Conservation (phyloP, 2,113 vertebrate species). For the Scomber japonicus region DNA sequence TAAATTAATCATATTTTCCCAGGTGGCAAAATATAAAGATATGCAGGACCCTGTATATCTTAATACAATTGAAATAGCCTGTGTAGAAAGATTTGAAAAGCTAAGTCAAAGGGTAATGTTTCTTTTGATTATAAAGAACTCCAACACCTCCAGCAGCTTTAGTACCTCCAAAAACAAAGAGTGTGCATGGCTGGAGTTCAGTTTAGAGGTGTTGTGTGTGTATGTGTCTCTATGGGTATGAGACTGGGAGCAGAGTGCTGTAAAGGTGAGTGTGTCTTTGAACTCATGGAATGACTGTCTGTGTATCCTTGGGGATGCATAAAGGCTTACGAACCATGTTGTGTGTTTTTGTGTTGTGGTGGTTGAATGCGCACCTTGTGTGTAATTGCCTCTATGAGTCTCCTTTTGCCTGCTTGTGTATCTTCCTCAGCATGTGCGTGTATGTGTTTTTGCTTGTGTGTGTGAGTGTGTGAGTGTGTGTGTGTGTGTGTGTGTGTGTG, state of each 20-base stretch:
- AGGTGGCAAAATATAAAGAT: constrained; percentile 24
- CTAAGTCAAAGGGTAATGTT: constrained; percentile 53
- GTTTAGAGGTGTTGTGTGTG: constrained; percentile 12
- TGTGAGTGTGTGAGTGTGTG: constrained; percentile 26
- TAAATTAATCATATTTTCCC: constrained; percentile 27
- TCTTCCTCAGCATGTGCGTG: constrained; percentile 26
- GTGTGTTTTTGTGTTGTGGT: constrained; percentile 11
- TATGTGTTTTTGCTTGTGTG: constrained; percentile 4
- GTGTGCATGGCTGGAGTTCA: constrained; percentile 15
- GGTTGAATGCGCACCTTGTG: constrained; percentile 8
- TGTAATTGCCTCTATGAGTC: constrained; percentile 26
- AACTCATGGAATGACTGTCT: constrained; percentile 36
- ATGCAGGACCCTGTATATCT: constrained; percentile 8
- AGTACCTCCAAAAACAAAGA: constrained; percentile 35
- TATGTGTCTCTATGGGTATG: constrained; percentile 5
- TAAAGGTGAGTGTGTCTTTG: constrained; percentile 40
- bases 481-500: constrained; percentile 34
- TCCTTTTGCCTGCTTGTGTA: constrained; percentile 15
- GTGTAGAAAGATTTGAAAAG: constrained; percentile 55
- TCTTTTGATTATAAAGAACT: constrained; percentile 64
- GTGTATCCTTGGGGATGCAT: constrained; percentile 2
- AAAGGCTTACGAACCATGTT: not conserved
- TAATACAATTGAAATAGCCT: constrained; percentile 25
- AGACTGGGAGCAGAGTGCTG: constrained; percentile 15
- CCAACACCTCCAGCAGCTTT: constrained; percentile 27